Base-by-base conservation (phyloP, 2,888 invertebrate species). In the Eilema depressum region DNA sequence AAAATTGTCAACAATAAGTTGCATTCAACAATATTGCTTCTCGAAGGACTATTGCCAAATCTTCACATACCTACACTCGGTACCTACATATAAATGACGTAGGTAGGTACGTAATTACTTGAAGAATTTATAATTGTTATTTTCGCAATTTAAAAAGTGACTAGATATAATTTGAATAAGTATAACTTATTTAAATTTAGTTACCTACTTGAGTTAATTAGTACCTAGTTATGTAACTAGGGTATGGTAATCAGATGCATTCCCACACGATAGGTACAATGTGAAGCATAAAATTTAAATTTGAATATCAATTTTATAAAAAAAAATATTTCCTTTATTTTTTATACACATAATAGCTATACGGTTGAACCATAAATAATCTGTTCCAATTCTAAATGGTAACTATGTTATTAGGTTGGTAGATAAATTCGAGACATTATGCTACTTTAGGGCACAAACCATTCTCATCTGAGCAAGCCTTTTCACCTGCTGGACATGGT, bases 221-320 rank as follows among this genome's bases (percentile, higher is more conserved):
- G 53, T 53, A 53, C 53, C 53, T 53, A n/a, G 53, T 53, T 53
- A 53, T 53, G 53, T n/a, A 64, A 64, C 26, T 53, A n/a, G 53
- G 53, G 20, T 53, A 53, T n/a, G 53, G 53, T 53, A 53, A 53
- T 47, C 47, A 20, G 20, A 47, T 53, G 53, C n/a, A 53, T 53
- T 53, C 53, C 53, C 53, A 53, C 53, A 53, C 53, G 20, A 53
- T 53, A n/a, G n/a, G n/a, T n/a, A 53, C 41, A 14, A 17, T 17
- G 41, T 41, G 47, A 7, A 20, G 20, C 0, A 47, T 47, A 47
- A 47, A 5, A 47, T 20, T 12, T 7, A 20, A 47, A 20, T 20
- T 47, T 0, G 7, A 47, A 47, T 47, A 47, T 5, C 20, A 7
- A 47, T 17, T 41, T 41, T n/a, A 10, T 4, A n/a, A n/a, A 53